Base-by-base conservation (phyloP, 2,888 invertebrate genomes). In the Caenorhabditis sp. region DNA sequence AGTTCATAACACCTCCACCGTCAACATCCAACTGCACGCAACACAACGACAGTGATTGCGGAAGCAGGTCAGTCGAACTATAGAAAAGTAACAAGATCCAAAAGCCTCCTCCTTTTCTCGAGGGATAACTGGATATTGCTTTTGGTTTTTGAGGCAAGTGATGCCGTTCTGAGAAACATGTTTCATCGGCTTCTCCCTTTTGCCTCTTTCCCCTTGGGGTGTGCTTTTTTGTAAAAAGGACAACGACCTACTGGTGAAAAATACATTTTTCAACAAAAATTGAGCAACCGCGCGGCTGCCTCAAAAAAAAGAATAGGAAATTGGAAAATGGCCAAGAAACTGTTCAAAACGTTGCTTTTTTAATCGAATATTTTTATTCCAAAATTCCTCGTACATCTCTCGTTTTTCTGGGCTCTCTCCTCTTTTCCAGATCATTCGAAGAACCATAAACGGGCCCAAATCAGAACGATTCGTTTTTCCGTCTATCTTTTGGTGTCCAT, bases 21-120 rank as follows among this genome's bases (percentile, higher is more conserved):
- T 78, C 82, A 6, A 77, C 82, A 11, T 77, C 71, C n/a, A 71
- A 65, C 50, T 70, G 76, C 50, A 50, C 20, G 1, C 71, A 50
- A 40, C 50, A 56, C 50, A 67, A 69, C 60, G 83, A 83, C 67
- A 83, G 83, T 58, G 85, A 85, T 56, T 83, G 83, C 62, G 82
- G 85, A 26, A 83, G 83, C 80, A 83, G 85, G 85, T 85, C n/a
- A 44, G 61, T 70, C 9, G 32, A 32, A 32, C n/a, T n/a, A n/a
- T n/a, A n/a, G n/a, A n/a, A n/a, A n/a, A n/a, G n/a, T n/a, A n/a
- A n/a, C n/a, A n/a, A n/a, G n/a, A n/a, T 28, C 28, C 28, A 20
- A 51, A 32, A 20, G 9, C n/a, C 6, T 18, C 13, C 28, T 4
- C 20, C 24, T 40, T 15, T 5, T 47, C 47, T 47, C 20, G 2